Evolutionary conservation across 2,888 invertebrate genomes (phyloP).

Genomic region (Orthonychiurus folsomi): DNA sequence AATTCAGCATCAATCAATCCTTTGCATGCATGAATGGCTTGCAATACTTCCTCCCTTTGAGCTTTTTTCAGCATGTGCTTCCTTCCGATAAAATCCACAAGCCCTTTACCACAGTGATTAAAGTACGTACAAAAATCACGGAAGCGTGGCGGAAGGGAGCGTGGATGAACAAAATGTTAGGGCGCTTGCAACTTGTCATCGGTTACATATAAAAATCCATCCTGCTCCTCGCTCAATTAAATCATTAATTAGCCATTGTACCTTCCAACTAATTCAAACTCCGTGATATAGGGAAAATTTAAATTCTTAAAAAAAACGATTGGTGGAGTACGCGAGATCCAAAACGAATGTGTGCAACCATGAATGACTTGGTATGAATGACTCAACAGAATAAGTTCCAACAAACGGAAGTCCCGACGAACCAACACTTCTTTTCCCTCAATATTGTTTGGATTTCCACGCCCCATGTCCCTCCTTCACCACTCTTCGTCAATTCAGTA

Average conservation of each 20-base stretch:
- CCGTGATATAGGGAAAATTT: no score
- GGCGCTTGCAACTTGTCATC: background rate
- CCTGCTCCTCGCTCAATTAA: background rate
- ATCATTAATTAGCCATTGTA: background rate
- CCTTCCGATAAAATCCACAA: background rate
- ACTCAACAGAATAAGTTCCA: background rate
- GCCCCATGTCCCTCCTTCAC: background rate
- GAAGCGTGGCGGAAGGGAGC: background rate
- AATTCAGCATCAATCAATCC: slow-evolving; percentile 1
- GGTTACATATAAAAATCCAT: background rate
- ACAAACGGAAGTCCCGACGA: background rate
- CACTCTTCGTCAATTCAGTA: background rate
- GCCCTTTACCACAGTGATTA: background rate
- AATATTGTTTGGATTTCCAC: background rate
- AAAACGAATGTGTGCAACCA: no score
- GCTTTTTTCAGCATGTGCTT: background rate
- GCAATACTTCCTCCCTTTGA: background rate
- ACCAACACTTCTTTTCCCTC: background rate
- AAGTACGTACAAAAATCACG: background rate
- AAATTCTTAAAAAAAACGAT: no score
- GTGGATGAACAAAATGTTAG: background rate
- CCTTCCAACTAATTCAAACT: no score
- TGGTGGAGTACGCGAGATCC: no score
- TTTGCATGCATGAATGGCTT: background rate
- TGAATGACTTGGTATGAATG: no score